Evolutionary conservation across 2,888 invertebrate species (phyloP).

Genomic region (Nasonovia ribisnigri): DNA sequence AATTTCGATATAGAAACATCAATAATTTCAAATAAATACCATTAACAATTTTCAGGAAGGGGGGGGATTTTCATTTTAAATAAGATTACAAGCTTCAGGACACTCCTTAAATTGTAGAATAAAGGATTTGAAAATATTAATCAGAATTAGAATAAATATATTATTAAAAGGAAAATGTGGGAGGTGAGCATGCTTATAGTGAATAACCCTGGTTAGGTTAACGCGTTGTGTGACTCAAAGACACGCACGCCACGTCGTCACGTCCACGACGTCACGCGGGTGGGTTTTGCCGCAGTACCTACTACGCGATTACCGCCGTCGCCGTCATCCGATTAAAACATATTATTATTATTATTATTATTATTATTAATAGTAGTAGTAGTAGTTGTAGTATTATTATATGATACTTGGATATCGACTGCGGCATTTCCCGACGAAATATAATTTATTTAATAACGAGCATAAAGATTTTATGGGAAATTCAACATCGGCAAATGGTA

Average conservation of each 20-base stretch:
- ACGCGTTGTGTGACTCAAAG: neutral
- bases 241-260: slow-evolving; percentile 25
- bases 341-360: neutral
- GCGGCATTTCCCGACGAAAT: neutral
- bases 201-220: neutral
- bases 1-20: neutral
- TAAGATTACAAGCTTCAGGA: neutral
- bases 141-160: neutral
- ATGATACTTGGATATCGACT: neutral
- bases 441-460: neutral
- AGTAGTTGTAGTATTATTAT: too few relatives aligned
- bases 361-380: too few relatives aligned
- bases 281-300: slow-evolving; percentile 39
- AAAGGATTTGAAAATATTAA: neutral
- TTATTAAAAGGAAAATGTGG: neutral
- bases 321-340: neutral
- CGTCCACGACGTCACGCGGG: neutral
- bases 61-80: neutral
- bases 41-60: neutral
- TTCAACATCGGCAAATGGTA: neutral
- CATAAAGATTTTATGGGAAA: neutral
- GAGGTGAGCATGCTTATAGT: neutral
- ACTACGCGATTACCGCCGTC: slow-evolving; percentile 15
- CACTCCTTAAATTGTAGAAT: neutral
- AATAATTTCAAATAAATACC: neutral